Evolutionary conservation across 1,140 invertebrate genomes (phyloP).

Genomic region (Chlorops oryzae): DNA sequence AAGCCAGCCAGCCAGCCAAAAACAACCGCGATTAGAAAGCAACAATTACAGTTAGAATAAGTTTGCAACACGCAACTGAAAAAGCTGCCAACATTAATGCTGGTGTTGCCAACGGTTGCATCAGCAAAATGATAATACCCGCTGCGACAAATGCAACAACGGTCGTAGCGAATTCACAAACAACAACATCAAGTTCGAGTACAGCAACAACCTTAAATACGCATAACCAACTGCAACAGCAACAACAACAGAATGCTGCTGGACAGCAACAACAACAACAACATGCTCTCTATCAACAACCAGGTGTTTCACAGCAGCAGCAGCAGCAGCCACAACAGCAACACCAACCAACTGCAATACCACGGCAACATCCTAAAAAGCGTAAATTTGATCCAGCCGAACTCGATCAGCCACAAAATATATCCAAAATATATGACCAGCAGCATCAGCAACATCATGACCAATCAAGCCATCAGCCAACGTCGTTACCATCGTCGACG

Average conservation of each 20-base stretch:
- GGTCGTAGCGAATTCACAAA: slow-evolving; percentile 15
- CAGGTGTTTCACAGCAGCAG: slow-evolving; percentile 19
- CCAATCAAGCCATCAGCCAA: no score
- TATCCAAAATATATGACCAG: slow-evolving; percentile 51
- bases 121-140: slow-evolving; percentile 5
- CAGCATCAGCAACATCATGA: slow-evolving; percentile 17
- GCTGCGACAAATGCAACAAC: slow-evolving; percentile 4
- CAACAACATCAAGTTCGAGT: slow-evolving; percentile 1
- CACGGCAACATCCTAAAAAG: slow-evolving; percentile 77
- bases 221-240: slow-evolving; percentile 18
- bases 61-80: not conserved
- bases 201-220: not conserved
- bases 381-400: slow-evolving; percentile 80
- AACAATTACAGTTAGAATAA: slow-evolving; percentile 14
- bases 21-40: slow-evolving; percentile 27
- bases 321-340: slow-evolving; percentile 8
- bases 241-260: slow-evolving; percentile 31
- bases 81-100: no score
- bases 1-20: slow-evolving; percentile 28
- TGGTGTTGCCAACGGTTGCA: not conserved
- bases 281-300: slow-evolving; percentile 11
- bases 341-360: slow-evolving; percentile 42
- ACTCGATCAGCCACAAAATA: slow-evolving; percentile 63
- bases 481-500: not conserved
- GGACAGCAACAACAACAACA: slow-evolving; percentile 36